Base-by-base conservation (phyloP, 2,113 vertebrate species). In the Procapra przewalskii region DNA sequence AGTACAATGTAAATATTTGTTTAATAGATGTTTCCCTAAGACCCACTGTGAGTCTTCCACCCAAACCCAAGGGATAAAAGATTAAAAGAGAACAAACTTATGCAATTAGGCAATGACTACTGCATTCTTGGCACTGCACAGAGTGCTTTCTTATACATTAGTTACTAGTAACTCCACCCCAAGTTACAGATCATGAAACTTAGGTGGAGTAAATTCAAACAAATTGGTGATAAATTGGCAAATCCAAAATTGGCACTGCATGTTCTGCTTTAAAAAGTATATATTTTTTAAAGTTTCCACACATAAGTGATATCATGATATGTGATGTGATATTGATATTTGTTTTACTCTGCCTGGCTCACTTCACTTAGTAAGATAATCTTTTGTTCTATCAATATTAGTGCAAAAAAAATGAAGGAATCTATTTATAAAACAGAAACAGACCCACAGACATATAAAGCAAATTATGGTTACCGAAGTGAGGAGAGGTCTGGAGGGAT, bases 71-170 rank as follows among this genome's bases (percentile, higher is more conserved):
- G 40, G 48, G 16, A 62, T 43, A 50, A 10, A 57, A 27, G 6
- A 13, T 36, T 29, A 29, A 4, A 57, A 91, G 40, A 3, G 36
- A 71, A 43, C 14, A 43, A 48, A 27, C 6, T 2, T 31, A 40
- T 8, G 10, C 19, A 75, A 25, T 7, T 77, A 77, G 43, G 27
- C 6, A 29, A 5, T 4, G 13, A 3, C 36, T 48, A 15, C 29
- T 64, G 8, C 1, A 15, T 25, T 31, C 40, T 11, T 31, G 71
- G 9, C 1, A 7, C 16, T 15, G 8, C 5, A 19, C 10, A 7
- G 5, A n/a, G 5, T 86, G 16, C 7, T 16, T 5, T 11, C 1
- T 25, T 82, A 10, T 13, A 2, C 1, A 11, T 14, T 33, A 33
- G 8, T 33, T 19, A 15, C 16, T 45, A 5, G 7, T 36, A 11